These are phyloP conservation scores for Pipistrellus pygmaeus DNA, from an alignment of 2,797 vertebrate genomes.

Conservation along the genomic window DNA sequence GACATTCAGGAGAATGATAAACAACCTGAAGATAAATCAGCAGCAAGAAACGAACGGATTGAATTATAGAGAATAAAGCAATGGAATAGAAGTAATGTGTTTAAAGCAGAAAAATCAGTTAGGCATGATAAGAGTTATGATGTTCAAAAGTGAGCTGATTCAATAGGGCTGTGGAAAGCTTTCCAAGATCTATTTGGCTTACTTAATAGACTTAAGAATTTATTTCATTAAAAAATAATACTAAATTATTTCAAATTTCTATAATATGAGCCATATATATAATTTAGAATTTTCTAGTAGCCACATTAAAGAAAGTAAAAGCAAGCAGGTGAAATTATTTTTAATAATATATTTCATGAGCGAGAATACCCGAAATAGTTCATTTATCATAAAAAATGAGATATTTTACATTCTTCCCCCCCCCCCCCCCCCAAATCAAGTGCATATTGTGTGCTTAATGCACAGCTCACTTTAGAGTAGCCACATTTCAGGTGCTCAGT, in stretches of 20 bases:
- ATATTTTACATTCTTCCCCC: conserved; percentile 44
- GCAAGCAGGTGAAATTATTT: conserved; percentile 12
- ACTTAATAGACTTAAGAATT: conserved; percentile 10
- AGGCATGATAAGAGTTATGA: conserved; percentile 69
- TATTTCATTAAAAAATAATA: conserved; percentile 43
- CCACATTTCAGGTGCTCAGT: not conserved
- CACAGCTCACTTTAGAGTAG: not conserved
- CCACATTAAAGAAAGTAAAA: conserved; percentile 12
- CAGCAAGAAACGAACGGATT: not conserved
- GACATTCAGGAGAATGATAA: not conserved
- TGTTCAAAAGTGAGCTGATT: not conserved
- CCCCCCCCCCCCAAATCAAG: not conserved
- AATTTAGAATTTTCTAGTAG: conserved; percentile 42
- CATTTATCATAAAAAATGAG: conserved; percentile 19
- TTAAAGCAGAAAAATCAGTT: conserved; percentile 50
- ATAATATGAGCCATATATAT: not conserved
- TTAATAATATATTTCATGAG: conserved; percentile 2
- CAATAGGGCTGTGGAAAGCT: not conserved
- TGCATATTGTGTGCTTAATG: not conserved
- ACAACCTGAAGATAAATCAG: not conserved
- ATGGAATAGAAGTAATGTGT: conserved; percentile 60
- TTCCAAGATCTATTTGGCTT: not conserved
- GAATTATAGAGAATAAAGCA: conserved; percentile 73
- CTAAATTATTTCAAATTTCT: conserved; percentile 26
- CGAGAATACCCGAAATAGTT: not conserved